Conservation (phyloP, 2,797 vertebrate species). For the Betta splendens region DNA sequence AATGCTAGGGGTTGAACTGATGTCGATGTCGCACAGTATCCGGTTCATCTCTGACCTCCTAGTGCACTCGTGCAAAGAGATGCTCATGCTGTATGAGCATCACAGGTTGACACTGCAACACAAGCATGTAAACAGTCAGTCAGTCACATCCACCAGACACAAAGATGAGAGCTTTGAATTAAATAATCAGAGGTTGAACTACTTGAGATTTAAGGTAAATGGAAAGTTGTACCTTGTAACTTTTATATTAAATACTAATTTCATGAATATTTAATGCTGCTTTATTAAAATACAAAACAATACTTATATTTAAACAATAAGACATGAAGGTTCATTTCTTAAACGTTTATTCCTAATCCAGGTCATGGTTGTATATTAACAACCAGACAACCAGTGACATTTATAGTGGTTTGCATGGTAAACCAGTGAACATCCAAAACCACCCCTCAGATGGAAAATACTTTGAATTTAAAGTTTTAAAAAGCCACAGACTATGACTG, state of each 20-base stretch:
- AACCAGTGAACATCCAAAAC: too few relatives aligned
- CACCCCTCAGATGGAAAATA: background rate
- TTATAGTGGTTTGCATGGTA: too few relatives aligned
- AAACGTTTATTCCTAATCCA: too few relatives aligned
- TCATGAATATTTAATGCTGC: too few relatives aligned
- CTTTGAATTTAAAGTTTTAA: background rate
- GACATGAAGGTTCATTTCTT: too few relatives aligned
- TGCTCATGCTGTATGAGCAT: background rate
- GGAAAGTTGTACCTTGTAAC: background rate
- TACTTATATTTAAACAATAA: too few relatives aligned
- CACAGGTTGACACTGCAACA: background rate
- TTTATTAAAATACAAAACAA: too few relatives aligned
- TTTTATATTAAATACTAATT: too few relatives aligned
- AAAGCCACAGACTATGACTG: slow-evolving; percentile 1
- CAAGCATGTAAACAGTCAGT: background rate
- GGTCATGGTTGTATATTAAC: too few relatives aligned
- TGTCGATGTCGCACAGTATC: slow-evolving; percentile 2
- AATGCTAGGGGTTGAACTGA: slow-evolving; percentile 1
- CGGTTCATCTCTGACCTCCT: background rate
- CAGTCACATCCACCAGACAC: too few relatives aligned
- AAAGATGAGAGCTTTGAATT: background rate
- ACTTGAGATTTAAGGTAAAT: background rate
- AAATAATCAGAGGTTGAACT: background rate
- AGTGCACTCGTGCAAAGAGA: background rate
- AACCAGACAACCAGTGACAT: too few relatives aligned